Base-by-base conservation (phyloP, 1,140 invertebrate genomes). In the Sycophaga agraensis region DNA sequence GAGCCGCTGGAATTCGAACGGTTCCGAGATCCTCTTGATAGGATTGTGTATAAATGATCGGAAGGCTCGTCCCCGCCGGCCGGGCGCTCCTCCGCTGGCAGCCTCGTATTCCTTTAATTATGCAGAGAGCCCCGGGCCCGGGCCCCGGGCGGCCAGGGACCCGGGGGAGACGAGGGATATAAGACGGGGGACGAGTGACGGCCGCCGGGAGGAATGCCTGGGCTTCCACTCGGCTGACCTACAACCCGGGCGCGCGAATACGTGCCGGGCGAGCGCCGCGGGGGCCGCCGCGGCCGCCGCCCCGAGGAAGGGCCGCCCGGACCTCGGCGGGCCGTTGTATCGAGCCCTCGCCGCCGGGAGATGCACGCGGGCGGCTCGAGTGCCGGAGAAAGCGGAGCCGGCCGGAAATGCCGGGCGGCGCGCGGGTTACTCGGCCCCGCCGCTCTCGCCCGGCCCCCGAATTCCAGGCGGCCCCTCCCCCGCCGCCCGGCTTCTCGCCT, bases 21-120 rank as follows among this genome's bases (percentile, higher is more conserved):
- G 59, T 39, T 54, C 49, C 42, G 50, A 61, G 59, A 61, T 61
- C 34, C 34, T 37, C 31, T 14, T 45, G 59, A 61, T 61, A 54
- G 50, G 59, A 61, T 61, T 54, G 35, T 55, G 43, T 54, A 54
- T 61, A 61, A 48, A 61, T 54, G 59, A 61, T 61, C 59, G 49
- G 42, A 31, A 61, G 59, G 48, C 21, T 34, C 58, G 39, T 14
- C 26, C 34, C 24, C 46, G 40, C 57, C n/a, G 16, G 57, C n/a
- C n/a, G n/a, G n/a, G n/a, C n/a, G n/a, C n/a, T n/a, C n/a, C n/a
- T n/a, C n/a, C n/a, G n/a, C n/a, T n/a, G n/a, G n/a, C n/a, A 55
- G 42, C 31, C 57, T 51, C 45, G 45, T 59, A 59, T 59, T 59
- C 48, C 48, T 51, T 50, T 51, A 51, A 59, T 59, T 59, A 59